Evolutionary conservation across 2,113 vertebrate genomes (phyloP).

Genomic region (Dipodomys merriami): DNA sequence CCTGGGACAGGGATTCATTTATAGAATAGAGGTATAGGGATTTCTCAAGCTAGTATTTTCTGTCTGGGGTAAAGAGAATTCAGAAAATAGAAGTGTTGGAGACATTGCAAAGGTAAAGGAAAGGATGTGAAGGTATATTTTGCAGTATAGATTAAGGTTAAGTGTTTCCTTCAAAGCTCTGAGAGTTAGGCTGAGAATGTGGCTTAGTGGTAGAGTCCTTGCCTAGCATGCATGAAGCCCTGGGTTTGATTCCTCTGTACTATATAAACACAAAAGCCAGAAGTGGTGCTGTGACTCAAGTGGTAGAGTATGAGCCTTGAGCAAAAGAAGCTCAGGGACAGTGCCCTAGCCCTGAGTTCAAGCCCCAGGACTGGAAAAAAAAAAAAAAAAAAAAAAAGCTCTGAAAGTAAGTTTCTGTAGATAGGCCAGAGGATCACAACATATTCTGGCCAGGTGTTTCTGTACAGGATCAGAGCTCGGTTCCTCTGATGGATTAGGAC

Average conservation of each 20-base stretch:
- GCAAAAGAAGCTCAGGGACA: too few species aligned
- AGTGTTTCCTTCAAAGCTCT: neutral
- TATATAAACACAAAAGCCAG: too few species aligned
- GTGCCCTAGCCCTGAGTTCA: too few species aligned
- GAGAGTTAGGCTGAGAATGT: too few species aligned
- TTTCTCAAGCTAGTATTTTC: slow-evolving; percentile 7
- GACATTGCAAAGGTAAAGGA: neutral
- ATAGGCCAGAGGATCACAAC: neutral
- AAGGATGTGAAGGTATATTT: neutral
- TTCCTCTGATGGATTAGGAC: neutral
- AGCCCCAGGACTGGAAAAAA: too few species aligned
- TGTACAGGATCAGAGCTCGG: neutral
- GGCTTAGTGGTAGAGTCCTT: too few species aligned
- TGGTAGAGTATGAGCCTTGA: too few species aligned
- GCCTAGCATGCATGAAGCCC: too few species aligned
- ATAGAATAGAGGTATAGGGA: neutral
- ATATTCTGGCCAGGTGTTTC: neutral
- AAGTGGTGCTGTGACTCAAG: too few species aligned
- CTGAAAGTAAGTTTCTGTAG: slow-evolving; percentile 14
- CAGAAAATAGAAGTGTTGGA: neutral
- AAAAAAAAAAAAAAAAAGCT: too few species aligned
- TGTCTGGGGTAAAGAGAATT: neutral
- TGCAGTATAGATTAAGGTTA: neutral
- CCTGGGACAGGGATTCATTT: neutral
- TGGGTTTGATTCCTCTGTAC: too few species aligned